Conservation (phyloP, 2,797 vertebrate species). For the Florisuga fusca region DNA sequence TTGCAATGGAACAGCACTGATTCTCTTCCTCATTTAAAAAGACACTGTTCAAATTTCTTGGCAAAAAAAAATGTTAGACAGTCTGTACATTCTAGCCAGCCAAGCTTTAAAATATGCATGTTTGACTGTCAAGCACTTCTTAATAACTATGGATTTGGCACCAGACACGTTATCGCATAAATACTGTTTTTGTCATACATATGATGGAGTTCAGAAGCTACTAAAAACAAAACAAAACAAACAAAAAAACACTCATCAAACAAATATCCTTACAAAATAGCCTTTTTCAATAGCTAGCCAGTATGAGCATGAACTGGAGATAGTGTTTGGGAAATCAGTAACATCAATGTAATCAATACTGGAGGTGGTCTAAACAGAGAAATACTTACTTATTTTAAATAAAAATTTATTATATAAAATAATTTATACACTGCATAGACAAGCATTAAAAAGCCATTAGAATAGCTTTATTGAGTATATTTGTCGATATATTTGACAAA, state of each 20-base stretch:
- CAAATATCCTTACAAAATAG: neutral
- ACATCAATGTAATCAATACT: neutral
- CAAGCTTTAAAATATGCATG: slow-evolving; percentile 76
- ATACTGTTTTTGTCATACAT: slow-evolving; percentile 55
- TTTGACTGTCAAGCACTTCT: slow-evolving; percentile 55
- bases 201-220: slow-evolving; percentile 17
- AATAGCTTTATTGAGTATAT: neutral
- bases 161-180: slow-evolving; percentile 47
- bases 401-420: neutral
- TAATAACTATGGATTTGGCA: slow-evolving; percentile 66
- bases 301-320: neutral
- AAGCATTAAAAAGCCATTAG: neutral
- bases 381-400: neutral
- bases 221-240: neutral
- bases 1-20: neutral
- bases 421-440: neutral
- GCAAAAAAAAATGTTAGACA: slow-evolving; percentile 40
- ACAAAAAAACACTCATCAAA: too few relatives aligned
- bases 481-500: neutral
- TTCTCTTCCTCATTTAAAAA: slow-evolving; percentile 40
- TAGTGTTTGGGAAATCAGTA: neutral
- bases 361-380: neutral
- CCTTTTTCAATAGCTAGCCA: neutral
- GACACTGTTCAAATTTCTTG: neutral
- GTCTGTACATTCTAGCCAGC: slow-evolving; percentile 25